Conservation (phyloP, 2,888 invertebrate species). For the Trilocha varians region DNA sequence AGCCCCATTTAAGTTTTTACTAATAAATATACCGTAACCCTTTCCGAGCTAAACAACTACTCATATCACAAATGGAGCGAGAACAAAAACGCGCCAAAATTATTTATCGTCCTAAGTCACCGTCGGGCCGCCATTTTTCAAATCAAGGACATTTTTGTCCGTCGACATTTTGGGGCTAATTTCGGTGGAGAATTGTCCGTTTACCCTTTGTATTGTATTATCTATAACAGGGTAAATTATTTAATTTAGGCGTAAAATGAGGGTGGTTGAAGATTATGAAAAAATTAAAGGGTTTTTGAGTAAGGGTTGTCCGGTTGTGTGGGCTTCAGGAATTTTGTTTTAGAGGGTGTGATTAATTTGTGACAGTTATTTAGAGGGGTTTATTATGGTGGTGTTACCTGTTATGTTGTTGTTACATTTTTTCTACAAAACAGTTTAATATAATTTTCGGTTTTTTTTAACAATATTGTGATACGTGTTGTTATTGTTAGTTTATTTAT, state of each 20-base stretch:
- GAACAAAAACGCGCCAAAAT: slow-evolving; percentile 8
- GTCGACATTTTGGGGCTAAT: slow-evolving; percentile 22
- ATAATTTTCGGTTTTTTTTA: too few relatives aligned
- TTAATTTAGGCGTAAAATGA: slow-evolving; percentile 16
- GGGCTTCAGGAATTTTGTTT: too few relatives aligned
- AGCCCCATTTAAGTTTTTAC: too few relatives aligned
- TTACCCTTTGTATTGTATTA: slow-evolving; percentile 26
- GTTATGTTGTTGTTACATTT: too few relatives aligned
- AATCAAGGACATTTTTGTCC: slow-evolving; percentile 11
- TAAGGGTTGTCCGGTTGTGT: not conserved
- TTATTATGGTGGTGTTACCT: too few relatives aligned
- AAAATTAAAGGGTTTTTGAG: slow-evolving; percentile 5
- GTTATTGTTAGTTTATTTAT: too few relatives aligned
- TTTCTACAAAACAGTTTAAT: too few relatives aligned
- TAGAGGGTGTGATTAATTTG: too few relatives aligned
- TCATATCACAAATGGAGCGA: not conserved
- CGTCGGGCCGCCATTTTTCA: slow-evolving; percentile 21
- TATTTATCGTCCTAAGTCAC: slow-evolving; percentile 21
- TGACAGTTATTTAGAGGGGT: too few relatives aligned
- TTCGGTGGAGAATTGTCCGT: slow-evolving; percentile 19
- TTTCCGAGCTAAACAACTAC: not conserved
- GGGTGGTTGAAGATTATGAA: slow-evolving; percentile 4
- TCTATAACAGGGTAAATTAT: slow-evolving; percentile 18
- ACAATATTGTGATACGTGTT: too few relatives aligned
- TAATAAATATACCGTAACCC: too few relatives aligned